phyloP scores from a whole-genome alignment of 2,113 vertebrate genomes.

The Crotophaga sulcirostris region DNA sequence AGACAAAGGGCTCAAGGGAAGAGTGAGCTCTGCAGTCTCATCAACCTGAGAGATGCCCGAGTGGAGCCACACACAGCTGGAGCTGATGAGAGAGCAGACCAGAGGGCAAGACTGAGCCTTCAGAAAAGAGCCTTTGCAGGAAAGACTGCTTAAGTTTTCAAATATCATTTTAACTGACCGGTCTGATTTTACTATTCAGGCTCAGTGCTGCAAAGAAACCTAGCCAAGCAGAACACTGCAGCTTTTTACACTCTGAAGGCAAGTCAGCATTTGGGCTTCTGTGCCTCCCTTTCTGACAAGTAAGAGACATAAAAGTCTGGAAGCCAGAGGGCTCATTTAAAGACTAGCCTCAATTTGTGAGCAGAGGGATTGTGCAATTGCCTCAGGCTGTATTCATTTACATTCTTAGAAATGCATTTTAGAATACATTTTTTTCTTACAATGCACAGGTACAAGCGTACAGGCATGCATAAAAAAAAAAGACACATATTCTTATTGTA shows the following conservation, averaged over 20 bases:
- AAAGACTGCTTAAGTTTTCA: background rate
- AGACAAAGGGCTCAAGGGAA: background rate
- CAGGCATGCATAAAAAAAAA: background rate
- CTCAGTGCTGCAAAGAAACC: background rate
- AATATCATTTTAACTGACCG: background rate
- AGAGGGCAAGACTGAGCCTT: background rate
- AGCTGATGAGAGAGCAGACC: background rate
- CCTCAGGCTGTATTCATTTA: conserved; percentile 32
- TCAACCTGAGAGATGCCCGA: rapidly evolving
- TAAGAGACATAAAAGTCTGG: background rate
- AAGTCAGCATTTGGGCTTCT: background rate
- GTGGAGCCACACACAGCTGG: background rate
- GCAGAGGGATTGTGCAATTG: background rate
- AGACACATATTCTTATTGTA: background rate
- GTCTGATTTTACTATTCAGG: background rate
- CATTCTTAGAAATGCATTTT: conserved; percentile 23
- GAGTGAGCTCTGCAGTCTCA: background rate
- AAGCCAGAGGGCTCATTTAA: background rate
- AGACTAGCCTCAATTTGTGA: background rate
- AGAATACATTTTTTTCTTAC: background rate
- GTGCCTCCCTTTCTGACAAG: background rate
- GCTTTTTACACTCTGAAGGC: background rate
- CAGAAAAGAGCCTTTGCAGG: background rate
- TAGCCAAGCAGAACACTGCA: background rate
- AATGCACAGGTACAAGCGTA: background rate